These are phyloP conservation scores for Limnodromus scolopaceus DNA, from an alignment of 2,797 vertebrate genomes.

Conservation along the genomic window DNA sequence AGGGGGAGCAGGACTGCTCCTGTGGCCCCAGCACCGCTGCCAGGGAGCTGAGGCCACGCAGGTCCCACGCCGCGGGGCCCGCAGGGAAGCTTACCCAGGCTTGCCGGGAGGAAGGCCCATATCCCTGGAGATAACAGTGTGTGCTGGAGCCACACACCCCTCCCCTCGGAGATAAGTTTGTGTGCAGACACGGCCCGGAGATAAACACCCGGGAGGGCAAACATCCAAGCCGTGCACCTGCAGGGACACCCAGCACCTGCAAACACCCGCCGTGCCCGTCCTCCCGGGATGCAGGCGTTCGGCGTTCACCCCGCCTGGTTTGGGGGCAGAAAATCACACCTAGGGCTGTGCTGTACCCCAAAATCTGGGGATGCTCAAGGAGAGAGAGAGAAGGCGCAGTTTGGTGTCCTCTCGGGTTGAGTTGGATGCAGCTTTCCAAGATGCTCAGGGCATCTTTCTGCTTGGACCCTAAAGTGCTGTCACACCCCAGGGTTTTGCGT, in stretches of 20 bases:
- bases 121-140: background rate
- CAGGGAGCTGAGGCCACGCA: accelerated
- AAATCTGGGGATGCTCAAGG: background rate
- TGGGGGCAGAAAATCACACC: accelerated
- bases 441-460: background rate
- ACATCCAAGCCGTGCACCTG: background rate
- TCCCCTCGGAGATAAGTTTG: background rate
- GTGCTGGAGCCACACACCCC: background rate
- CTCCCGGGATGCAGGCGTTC: accelerated
- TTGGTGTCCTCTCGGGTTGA: background rate
- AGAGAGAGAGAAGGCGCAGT: background rate
- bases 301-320: accelerated
- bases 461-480: background rate
- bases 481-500: accelerated
- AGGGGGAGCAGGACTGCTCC: background rate
- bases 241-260: background rate
- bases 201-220: background rate
- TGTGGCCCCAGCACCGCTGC: background rate
- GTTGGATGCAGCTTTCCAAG: background rate
- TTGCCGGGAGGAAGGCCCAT: background rate
- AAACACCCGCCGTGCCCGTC: background rate
- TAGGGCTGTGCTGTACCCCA: background rate
- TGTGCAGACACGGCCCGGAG: background rate
- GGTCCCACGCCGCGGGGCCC: accelerated
- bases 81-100: accelerated